Base-by-base conservation (phyloP, 2,888 invertebrate genomes). In the Vandiemenella viatica region DNA sequence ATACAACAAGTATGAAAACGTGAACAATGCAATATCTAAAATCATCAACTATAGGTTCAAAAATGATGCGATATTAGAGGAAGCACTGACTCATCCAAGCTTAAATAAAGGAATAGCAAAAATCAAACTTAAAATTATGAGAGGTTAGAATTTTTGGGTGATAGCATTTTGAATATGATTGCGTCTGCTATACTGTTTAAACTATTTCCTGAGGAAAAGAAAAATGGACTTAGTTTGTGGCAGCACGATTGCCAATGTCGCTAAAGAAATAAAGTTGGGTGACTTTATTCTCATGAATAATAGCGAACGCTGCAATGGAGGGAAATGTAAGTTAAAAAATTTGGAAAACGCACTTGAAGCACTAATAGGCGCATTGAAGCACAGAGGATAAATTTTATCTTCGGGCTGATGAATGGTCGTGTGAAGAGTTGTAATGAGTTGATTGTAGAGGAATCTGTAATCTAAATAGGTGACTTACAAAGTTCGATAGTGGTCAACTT, bases 311-410 rank as follows among this genome's bases (percentile, higher is more conserved):
- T 23, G 26, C 10, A 23, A 23, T 10, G 26, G 26, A 23, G 26
- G 26, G 6, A 8, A 7, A 19, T 17, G 17, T 17, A 22, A 15
- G 17, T 20, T 20, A 26, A 32, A 43, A 5, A 43, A 19, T 26
- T 32, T 8, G 13, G 26, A 43, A 16, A 32, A 48, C 8, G 22
- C 48, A 16, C 18, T 48, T 23, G 48, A 48, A 19, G 48, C 48
- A 32, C 19, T 48, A 10, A 43, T 48, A 17, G 48, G 43, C 4
- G 48, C 48, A 7, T 43, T 48, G 7, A 7, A 26, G 7, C 26
- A 26, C 26, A n/a, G n/a, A n/a, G n/a, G n/a, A n/a, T n/a, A n/a
- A n/a, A n/a, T n/a, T n/a, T n/a, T n/a, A n/a, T n/a, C n/a, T n/a
- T n/a, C n/a, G n/a, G n/a, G n/a, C n/a, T n/a, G n/a, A n/a, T n/a